Percentiles rank a stretch among this genome's conserved stretches.
Evolutionary conservation across 2,113 vertebrate genomes (phyloP).

Genomic region (Cathartes aura): DNA sequence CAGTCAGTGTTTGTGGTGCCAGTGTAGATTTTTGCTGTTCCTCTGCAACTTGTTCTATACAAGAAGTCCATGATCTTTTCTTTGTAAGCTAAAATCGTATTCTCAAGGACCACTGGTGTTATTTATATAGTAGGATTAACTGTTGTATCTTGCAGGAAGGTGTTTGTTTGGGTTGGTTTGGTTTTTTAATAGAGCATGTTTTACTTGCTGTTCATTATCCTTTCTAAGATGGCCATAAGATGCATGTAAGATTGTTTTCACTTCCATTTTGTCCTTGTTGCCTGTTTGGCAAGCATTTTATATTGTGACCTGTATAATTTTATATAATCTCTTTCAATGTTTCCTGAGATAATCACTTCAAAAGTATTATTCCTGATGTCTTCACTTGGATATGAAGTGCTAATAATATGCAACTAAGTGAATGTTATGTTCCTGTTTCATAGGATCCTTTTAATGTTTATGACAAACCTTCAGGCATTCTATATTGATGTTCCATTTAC

Average conservation of each 20-base stretch:
- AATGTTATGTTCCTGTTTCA: background rate
- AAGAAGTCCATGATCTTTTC: background rate
- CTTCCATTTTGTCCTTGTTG: background rate
- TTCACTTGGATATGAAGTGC: background rate
- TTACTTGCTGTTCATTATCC: background rate
- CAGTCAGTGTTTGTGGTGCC: background rate
- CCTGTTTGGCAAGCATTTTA: background rate
- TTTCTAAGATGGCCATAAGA: background rate
- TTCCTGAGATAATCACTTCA: background rate
- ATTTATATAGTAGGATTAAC: background rate
- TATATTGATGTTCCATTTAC: background rate
- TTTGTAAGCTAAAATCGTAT: background rate
- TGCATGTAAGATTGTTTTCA: background rate
- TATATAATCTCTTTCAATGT: background rate
- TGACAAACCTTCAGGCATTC: background rate
- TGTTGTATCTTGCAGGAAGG: background rate
- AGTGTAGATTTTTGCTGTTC: background rate
- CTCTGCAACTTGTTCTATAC: background rate
- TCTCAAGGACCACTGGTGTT: background rate
- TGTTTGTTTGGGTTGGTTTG: background rate
- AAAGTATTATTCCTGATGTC: background rate
- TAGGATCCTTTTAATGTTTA: background rate
- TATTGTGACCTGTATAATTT: background rate
- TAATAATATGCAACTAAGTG: background rate
- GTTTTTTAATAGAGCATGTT: background rate